phyloP scores from a whole-genome alignment of 92 coral and sea anemone genomes.

The Actinostola sp. region DNA sequence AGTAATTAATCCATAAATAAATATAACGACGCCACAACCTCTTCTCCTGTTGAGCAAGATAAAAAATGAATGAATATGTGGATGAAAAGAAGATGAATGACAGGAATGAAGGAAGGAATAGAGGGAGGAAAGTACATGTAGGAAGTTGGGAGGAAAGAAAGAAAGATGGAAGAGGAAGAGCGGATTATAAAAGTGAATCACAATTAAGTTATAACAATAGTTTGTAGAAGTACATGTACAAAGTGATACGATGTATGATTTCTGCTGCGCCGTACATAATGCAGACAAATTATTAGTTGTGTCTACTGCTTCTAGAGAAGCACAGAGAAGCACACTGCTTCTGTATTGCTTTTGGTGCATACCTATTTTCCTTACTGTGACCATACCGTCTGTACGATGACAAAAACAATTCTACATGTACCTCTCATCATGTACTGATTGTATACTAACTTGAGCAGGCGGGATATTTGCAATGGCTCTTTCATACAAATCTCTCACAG shows the following conservation, averaged over 20 bases:
- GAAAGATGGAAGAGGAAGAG: neutral
- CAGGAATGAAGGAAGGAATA: too few relatives aligned
- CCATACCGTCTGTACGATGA: neutral
- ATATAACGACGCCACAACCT: constrained; percentile 95
- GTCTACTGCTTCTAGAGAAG: too few relatives aligned
- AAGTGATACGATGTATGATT: too few relatives aligned
- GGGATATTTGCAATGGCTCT: constrained; percentile 95
- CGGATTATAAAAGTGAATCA: neutral
- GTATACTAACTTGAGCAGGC: constrained; percentile 57
- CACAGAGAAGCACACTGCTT: too few relatives aligned
- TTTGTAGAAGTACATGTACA: too few relatives aligned
- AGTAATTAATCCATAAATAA: constrained; percentile 97
- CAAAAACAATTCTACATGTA: neutral
- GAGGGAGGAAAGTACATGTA: too few relatives aligned
- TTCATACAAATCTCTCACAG: constrained; percentile 91
- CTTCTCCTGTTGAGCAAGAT: constrained; percentile 75
- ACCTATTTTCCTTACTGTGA: too few relatives aligned
- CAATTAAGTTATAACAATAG: too few relatives aligned
- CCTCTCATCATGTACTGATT: neutral
- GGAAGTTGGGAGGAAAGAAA: neutral
- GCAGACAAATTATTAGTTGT: too few relatives aligned
- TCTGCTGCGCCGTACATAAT: too few relatives aligned
- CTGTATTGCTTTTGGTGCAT: too few relatives aligned
- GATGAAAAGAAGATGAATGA: neutral
- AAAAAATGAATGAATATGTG: neutral